Evolutionary conservation across 2,113 vertebrate species (phyloP), one percentile per base, ranked within the genome.

Genomic region (Trogon surrucura): DNA sequence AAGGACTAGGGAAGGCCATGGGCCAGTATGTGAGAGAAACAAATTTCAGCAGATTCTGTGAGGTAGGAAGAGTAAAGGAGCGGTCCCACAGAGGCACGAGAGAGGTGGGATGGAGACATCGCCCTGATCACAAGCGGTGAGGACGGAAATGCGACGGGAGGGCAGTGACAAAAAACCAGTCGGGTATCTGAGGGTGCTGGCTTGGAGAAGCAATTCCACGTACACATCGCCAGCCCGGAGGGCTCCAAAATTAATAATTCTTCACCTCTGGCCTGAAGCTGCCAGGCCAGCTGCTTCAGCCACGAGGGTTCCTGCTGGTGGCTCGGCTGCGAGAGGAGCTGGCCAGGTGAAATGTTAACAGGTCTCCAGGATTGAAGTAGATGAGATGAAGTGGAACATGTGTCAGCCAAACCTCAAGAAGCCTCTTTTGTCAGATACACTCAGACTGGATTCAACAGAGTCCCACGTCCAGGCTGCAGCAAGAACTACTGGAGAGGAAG

Each of bases 261-360:
- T 0, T 4, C n/a, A 60, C 38, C 1, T 54, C 5, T 15, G 54
- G 82, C 41, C 54, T 3, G 5, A 16, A 4, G 61, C 50, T 2
- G 26, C 51, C 51, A 26, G 3, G 0, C 47, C 47, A 41, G 75
- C 54, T 48, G n/a, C 11, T 21, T 41, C 83, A 2, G 17, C 27
- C 69, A 5, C 1, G 11, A 16, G 48, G 19, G 15, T 62, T 69
- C 82, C 69, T 62, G 80, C 57, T 29, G 15, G 4, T 16, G 65
- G 12, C 27, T 36, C 44, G 53, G 67, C 58, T 41, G 70, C 16
- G 48, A 74, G 29, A 70, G 34, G 34, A 15, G 44, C 14, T 50
- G 44, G 30, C 56, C 70, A 64, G 83, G 62, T 75, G 69, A 74
- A 20, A 74, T 20, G 6, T 34, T 19, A 69, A 34, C 69, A 44